These are phyloP conservation scores for Leptoteleia sp. DNA, from an alignment of 1,140 invertebrate species.

Conservation along the genomic window DNA sequence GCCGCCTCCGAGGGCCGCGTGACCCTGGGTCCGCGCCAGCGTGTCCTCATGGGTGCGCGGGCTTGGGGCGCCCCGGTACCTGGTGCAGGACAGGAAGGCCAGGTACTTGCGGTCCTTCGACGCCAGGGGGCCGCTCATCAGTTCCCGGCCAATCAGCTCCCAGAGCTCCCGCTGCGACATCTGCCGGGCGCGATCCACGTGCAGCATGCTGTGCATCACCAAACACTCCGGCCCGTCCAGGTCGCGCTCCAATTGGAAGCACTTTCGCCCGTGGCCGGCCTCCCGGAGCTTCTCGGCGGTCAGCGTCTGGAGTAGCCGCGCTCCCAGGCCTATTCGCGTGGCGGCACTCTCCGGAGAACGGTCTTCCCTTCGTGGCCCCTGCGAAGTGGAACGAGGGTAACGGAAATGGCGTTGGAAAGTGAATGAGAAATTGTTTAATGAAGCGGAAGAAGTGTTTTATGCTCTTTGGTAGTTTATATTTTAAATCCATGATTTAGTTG, in stretches of 20 bases:
- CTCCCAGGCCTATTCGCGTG: slow-evolving; percentile 88
- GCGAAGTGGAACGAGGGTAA: slow-evolving; percentile 26
- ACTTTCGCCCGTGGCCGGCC: slow-evolving; percentile 88
- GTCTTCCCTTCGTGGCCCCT: slow-evolving; percentile 85
- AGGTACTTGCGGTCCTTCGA: slow-evolving; percentile 90
- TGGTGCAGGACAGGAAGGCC: slow-evolving; percentile 93
- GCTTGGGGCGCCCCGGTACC: slow-evolving; percentile 85
- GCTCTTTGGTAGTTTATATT: too few species aligned
- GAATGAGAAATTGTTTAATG: too few species aligned
- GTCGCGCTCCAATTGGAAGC: slow-evolving; percentile 89
- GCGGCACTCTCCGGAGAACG: slow-evolving; percentile 88
- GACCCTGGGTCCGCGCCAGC: slow-evolving; percentile 88
- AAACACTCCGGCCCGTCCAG: slow-evolving; percentile 84
- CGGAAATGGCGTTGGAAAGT: too few species aligned
- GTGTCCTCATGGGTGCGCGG: slow-evolving; percentile 87
- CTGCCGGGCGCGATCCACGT: slow-evolving; percentile 85
- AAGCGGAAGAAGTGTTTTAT: too few species aligned
- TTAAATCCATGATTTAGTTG: too few species aligned
- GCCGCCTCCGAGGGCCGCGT: slow-evolving; percentile 93
- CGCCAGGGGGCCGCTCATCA: slow-evolving; percentile 86
- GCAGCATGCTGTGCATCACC: slow-evolving; percentile 87
- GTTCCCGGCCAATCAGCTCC: slow-evolving; percentile 90
- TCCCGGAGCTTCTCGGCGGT: slow-evolving; percentile 94
- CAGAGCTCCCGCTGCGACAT: slow-evolving; percentile 91
- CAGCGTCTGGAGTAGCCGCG: slow-evolving; percentile 91